A percentile compares a stretch with the other conserved stretches of the same genome.
These are phyloP conservation scores for Xanthia togata DNA, from an alignment of 2,888 invertebrate species.

Conservation along the genomic window DNA sequence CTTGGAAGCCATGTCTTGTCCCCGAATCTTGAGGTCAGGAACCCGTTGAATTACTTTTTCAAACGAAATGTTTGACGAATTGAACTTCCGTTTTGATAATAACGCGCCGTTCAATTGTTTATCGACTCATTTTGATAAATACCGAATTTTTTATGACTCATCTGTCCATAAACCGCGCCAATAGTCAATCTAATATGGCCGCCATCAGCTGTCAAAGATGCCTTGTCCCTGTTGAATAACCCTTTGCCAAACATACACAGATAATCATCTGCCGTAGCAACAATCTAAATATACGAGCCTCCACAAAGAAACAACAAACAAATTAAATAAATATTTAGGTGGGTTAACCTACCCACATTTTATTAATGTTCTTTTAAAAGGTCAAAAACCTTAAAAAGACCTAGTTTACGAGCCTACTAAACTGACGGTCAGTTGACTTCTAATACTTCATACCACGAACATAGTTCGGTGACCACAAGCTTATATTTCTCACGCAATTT, in stretches of 20 bases:
- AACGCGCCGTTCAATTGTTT: too few relatives aligned
- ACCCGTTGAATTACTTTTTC: too few relatives aligned
- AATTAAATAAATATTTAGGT: background rate
- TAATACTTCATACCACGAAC: slow-evolving; percentile 61
- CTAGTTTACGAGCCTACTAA: slow-evolving; percentile 55
- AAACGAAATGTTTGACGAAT: too few relatives aligned
- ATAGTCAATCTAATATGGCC: too few relatives aligned
- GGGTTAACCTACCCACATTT: slow-evolving; percentile 21
- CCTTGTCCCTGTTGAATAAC: too few relatives aligned
- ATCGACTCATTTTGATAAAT: too few relatives aligned
- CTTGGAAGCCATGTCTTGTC: too few relatives aligned
- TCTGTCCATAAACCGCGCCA: too few relatives aligned
- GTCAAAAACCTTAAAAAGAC: slow-evolving; percentile 53
- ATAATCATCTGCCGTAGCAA: background rate
- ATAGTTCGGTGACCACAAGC: slow-evolving; percentile 52
- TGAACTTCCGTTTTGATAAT: too few relatives aligned
- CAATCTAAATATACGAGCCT: background rate
- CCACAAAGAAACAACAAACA: background rate
- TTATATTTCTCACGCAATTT: slow-evolving; percentile 72
- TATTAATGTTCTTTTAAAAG: slow-evolving; percentile 31
- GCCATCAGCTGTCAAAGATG: too few relatives aligned
- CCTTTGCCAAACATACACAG: background rate
- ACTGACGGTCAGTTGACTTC: slow-evolving; percentile 36
- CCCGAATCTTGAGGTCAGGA: too few relatives aligned
- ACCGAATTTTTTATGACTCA: too few relatives aligned